These are phyloP conservation scores for Donacobius atricapilla DNA, from an alignment of 2,113 vertebrate genomes.

Conservation along the genomic window DNA sequence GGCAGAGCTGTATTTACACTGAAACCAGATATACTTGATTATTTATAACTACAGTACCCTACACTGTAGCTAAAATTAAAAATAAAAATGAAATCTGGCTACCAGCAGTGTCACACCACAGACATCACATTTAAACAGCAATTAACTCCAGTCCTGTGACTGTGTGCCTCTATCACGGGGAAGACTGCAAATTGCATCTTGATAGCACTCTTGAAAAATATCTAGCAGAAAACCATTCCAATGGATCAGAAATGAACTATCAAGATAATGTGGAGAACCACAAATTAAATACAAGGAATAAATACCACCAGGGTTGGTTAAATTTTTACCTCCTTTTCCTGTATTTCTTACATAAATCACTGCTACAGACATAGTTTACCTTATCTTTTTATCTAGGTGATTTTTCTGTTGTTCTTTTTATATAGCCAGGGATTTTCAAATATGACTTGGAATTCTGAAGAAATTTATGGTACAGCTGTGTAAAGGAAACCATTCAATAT, in stretches of 20 bases:
- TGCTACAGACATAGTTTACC: not conserved
- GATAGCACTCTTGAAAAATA: not conserved
- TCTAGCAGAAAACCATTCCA: not conserved
- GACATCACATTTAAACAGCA: conserved; percentile 11
- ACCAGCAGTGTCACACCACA: not conserved
- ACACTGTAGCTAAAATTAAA: not conserved
- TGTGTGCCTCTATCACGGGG: not conserved
- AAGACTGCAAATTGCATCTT: not conserved
- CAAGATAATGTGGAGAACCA: conserved; percentile 12
- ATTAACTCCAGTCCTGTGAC: conserved; percentile 13
- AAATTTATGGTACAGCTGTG: not conserved
- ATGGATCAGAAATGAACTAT: conserved; percentile 38
- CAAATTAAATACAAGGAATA: conserved; percentile 37
- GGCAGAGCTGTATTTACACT: not conserved
- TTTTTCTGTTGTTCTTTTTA: not conserved
- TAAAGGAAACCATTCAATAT: not conserved
- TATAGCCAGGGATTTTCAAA: not conserved
- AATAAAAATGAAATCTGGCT: not conserved
- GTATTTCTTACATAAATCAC: not conserved
- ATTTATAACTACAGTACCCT: conserved; percentile 2
- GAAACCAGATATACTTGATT: not conserved
- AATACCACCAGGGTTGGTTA: not conserved
- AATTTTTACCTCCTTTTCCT: not conserved
- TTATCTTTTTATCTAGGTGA: not conserved
- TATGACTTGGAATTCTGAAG: not conserved